A percentile compares a stretch with the other conserved stretches of the same genome.
These are phyloP conservation scores for Trissolcus basalis DNA, from an alignment of 1,140 invertebrate genomes.

Conservation along the genomic window DNA sequence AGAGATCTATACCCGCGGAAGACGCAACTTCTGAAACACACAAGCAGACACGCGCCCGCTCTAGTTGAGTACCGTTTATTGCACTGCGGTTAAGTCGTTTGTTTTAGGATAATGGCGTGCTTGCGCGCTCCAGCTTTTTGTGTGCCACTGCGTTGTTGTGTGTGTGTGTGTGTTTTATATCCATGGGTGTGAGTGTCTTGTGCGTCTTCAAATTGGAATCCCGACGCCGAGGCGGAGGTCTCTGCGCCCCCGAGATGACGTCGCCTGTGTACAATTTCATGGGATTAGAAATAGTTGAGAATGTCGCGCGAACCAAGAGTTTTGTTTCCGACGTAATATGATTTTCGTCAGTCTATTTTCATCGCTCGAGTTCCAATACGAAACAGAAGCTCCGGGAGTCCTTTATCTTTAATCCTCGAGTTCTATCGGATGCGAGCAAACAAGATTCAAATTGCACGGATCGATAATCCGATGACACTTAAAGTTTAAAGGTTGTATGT, in stretches of 20 bases:
- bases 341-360: too few species aligned
- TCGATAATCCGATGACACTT: too few species aligned
- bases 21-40: slow-evolving; percentile 78
- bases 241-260: slow-evolving; percentile 6
- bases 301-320: neutral
- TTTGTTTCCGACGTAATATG: neutral
- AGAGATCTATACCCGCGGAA: slow-evolving; percentile 76
- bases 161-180: neutral
- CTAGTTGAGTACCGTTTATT: slow-evolving; percentile 63
- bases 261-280: slow-evolving; percentile 19
- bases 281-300: slow-evolving; percentile 12
- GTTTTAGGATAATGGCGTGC: neutral
- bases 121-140: neutral
- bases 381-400: too few species aligned
- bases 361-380: too few species aligned
- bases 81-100: slow-evolving; percentile 7
- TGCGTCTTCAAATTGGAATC: slow-evolving; percentile 11
- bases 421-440: neutral
- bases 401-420: neutral
- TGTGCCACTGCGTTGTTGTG: neutral
- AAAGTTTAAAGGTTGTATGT: too few species aligned
- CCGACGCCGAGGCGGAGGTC: neutral
- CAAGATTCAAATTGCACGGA: too few species aligned
- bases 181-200: neutral
- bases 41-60: slow-evolving; percentile 72